A percentile compares a stretch with the other conserved stretches of the same genome.
phyloP scores from a whole-genome alignment of 2,797 vertebrate species.

The Halcyon chelicuti region DNA sequence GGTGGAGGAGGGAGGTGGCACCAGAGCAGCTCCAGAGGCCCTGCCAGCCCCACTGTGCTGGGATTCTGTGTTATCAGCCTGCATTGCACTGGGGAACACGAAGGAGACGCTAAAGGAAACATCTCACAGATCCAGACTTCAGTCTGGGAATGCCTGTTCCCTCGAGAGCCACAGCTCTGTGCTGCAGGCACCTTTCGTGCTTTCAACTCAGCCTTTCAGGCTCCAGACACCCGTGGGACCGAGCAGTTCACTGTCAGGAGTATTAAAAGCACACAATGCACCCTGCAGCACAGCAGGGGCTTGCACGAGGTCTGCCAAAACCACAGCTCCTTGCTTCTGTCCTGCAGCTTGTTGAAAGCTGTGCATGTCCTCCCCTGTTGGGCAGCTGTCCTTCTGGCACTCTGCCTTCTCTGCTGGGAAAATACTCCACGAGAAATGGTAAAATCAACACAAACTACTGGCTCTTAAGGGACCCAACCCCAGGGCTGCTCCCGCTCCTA shows the following conservation, averaged over 20 bases:
- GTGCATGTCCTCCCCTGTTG: neutral
- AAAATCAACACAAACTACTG: constrained; percentile 3
- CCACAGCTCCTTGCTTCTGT: neutral
- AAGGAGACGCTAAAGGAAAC: neutral
- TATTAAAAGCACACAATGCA: neutral
- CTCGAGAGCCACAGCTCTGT: neutral
- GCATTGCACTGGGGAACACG: rapidly evolving
- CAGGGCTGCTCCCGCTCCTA: neutral
- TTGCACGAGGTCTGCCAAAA: constrained; percentile 11
- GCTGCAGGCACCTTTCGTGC: neutral
- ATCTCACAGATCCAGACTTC: neutral
- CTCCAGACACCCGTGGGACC: neutral
- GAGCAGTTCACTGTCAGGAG: neutral
- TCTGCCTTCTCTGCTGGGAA: neutral
- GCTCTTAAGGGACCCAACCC: neutral
- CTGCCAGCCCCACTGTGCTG: neutral
- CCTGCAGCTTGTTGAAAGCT: neutral
- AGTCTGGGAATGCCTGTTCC: neutral
- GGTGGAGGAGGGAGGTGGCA: neutral
- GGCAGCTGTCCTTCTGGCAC: constrained; percentile 37
- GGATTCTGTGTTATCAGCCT: neutral
- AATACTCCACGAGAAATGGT: neutral
- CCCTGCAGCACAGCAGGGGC: neutral
- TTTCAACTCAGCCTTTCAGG: neutral
- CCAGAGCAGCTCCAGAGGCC: neutral